phyloP scores from a whole-genome alignment of 2,113 vertebrate species.

The Pomatorhinus ruficollis region DNA sequence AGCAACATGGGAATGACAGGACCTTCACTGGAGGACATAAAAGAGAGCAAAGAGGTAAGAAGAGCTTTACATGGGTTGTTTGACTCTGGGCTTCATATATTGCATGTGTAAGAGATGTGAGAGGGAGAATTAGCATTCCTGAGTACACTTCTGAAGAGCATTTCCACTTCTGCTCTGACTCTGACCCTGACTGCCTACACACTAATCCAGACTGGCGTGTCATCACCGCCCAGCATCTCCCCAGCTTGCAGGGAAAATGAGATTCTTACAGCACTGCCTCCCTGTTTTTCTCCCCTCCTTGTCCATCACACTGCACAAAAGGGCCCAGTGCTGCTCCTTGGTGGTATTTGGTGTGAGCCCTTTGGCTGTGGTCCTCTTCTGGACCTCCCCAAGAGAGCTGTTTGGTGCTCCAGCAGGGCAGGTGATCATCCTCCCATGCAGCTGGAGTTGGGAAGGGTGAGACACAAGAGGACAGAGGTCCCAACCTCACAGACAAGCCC shows the following conservation, averaged over 20 bases:
- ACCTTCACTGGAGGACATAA: not conserved
- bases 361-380: not conserved
- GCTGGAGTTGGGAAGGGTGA: not conserved
- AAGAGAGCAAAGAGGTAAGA: not conserved
- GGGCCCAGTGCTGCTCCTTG: not conserved
- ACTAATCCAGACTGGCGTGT: not conserved
- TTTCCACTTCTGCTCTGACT: not conserved
- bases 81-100: not conserved
- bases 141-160: not conserved
- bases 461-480: not conserved
- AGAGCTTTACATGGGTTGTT: not conserved
- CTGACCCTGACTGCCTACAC: not conserved
- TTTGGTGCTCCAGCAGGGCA: not conserved
- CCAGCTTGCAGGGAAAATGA: not conserved
- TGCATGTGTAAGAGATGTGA: not conserved
- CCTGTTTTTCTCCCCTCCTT: not conserved
- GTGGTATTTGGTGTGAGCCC: not conserved
- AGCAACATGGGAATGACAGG: not conserved
- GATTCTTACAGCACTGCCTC: not conserved
- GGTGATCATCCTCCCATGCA: not conserved
- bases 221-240: accelerated
- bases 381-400: not conserved
- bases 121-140: not conserved
- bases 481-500: not conserved
- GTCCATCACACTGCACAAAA: not conserved